These are phyloP conservation scores for Pholis gunnellus DNA, from an alignment of 2,113 vertebrate genomes.

Conservation along the genomic window DNA sequence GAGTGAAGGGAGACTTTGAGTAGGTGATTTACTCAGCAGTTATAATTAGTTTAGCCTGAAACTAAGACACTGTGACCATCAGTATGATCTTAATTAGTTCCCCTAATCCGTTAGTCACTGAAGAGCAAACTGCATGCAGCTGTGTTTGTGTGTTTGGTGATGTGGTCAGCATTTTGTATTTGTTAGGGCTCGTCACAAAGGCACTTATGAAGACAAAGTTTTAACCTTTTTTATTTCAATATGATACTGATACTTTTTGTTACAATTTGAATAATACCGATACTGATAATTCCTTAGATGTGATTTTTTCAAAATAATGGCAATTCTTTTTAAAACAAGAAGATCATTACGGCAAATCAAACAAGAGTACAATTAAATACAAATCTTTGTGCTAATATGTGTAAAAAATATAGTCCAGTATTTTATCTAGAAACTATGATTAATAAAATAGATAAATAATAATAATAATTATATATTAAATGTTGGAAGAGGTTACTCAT, in stretches of 20 bases:
- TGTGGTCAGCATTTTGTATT: not conserved
- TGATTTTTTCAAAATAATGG: not conserved
- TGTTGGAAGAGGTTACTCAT: no score
- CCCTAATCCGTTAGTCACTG: not conserved
- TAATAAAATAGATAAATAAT: not conserved
- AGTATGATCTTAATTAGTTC: not conserved
- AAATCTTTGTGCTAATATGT: no score
- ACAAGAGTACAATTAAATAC: no score
- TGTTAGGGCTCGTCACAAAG: not conserved
- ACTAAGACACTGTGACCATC: not conserved
- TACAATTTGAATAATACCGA: not conserved
- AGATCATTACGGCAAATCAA: not conserved
- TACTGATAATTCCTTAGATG: not conserved
- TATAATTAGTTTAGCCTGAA: slow-evolving; percentile 11
- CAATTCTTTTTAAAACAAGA: not conserved
- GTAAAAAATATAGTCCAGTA: no score
- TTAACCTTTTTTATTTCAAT: no score
- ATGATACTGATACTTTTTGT: not conserved
- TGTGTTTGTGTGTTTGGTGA: not conserved
- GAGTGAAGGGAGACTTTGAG: not conserved
- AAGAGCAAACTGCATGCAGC: not conserved
- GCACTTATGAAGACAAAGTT: not conserved
- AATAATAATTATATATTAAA: not conserved
- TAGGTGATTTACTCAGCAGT: slow-evolving; percentile 6
- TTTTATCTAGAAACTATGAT: not conserved